These are phyloP conservation scores for Hemicentrotus pulcherrimus DNA, from an alignment of 35 echinoderm and acorn worm species.

Conservation along the genomic window DNA sequence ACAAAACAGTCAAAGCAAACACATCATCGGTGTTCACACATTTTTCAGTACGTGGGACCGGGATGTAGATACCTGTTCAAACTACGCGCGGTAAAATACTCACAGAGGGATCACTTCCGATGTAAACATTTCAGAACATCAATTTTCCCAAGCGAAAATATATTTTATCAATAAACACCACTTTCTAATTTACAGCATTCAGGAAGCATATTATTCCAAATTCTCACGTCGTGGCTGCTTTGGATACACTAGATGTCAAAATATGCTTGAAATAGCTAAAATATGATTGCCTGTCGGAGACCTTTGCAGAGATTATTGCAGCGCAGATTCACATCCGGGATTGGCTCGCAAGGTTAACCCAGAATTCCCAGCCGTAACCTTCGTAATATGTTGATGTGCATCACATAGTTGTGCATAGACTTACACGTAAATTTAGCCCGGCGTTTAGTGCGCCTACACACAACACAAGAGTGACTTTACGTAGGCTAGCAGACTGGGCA, in stretches of 20 bases:
- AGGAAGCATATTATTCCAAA: background rate
- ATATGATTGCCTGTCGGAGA: background rate
- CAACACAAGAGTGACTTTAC: slow-evolving; percentile 48
- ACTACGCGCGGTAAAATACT: slow-evolving; percentile 29
- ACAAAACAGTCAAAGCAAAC: too few species aligned
- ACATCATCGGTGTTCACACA: background rate
- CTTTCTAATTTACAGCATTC: background rate
- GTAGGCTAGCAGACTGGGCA: slow-evolving; percentile 35
- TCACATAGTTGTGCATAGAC: slow-evolving; percentile 6
- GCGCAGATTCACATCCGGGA: slow-evolving; percentile 43
- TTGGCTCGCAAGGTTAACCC: slow-evolving; percentile 43
- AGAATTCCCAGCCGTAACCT: slow-evolving; percentile 37
- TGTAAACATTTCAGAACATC: slow-evolving; percentile 28
- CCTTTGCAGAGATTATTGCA: background rate
- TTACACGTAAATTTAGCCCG: background rate
- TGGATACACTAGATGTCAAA: background rate
- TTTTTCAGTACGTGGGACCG: slow-evolving; percentile 16
- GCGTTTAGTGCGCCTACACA: slow-evolving; percentile 33
- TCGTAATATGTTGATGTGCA: slow-evolving; percentile 25
- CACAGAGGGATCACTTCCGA: slow-evolving; percentile 21
- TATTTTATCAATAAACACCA: background rate
- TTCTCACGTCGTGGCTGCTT: background rate
- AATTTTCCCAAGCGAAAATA: slow-evolving; percentile 4
- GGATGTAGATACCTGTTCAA: background rate
- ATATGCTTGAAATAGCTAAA: background rate